Evolutionary conservation across 2,797 vertebrate genomes (phyloP), one percentile per base, ranked within the genome.

Genomic region (Thalassophryne amazonica): DNA sequence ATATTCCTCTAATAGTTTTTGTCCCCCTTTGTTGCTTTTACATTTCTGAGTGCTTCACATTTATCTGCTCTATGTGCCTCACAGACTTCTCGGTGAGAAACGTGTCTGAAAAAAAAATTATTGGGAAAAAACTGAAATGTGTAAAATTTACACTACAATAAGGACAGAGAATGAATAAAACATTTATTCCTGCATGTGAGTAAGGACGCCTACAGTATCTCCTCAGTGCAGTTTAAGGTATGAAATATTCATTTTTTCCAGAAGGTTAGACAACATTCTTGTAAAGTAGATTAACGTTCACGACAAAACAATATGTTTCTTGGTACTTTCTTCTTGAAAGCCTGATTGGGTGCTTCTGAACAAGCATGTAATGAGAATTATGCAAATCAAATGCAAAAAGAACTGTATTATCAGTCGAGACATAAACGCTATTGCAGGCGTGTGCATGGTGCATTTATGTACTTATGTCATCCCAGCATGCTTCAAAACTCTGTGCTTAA

Each of bases 361-460:
- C 14, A 11, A 71, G 66, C 47, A 35, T 69, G 81, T 82, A 77
- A 86, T 89, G 85, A 76, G 40, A 83, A 86, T 85, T 82, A 86
- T 87, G 85, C 70, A 80, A 86, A 88, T 77, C 3, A 17, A 2
- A 20, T 13, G 47, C 37, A 58, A 70, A 59, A 16, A 56, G 43
- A 39, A 30, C 34, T 25, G 11, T 31, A 11, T 27, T 20, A 21
- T 58, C 37, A 67, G 56, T 33, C 23, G 18, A 36, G 18, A 35
- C 40, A n/a, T 24, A 51, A 30, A 51, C 40, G 18, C 27, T 29
- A 14, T 9, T 16, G 22, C 20, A n/a, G 14, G 33, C 22, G 14
- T 22, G 28, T 35, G 38, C 52, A 41, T 15, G 36, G 28, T 18
- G n/a, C 17, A 31, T 45, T 20, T 5, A 3, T 33, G 16, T 19